Percentiles rank a stretch among this genome's conserved stretches.
Evolutionary conservation across 2,888 invertebrate species (phyloP).

Genomic region (Abrostola tripartita): DNA sequence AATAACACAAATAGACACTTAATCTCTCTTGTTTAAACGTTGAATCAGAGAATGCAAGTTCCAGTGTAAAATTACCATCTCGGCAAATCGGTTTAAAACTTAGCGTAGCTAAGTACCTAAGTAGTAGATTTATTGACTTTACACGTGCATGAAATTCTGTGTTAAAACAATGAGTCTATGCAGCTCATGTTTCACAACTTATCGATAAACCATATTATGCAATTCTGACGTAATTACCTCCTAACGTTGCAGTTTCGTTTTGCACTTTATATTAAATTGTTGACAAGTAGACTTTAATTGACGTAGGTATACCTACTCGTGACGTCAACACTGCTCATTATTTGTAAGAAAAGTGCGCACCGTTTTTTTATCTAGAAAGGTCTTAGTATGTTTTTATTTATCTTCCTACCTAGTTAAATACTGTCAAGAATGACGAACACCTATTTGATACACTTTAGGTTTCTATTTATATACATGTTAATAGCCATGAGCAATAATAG

Average conservation of each 20-base stretch:
- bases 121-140: constrained; percentile 36
- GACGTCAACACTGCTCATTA: constrained; percentile 45
- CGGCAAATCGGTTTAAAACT: constrained; percentile 13
- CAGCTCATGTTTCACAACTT: constrained; percentile 56
- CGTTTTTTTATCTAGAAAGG: constrained; percentile 29
- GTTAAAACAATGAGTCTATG: constrained; percentile 51
- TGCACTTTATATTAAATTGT: constrained; percentile 24
- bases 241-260: constrained; percentile 33
- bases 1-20: constrained; percentile 27
- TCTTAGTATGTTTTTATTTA: constrained; percentile 1
- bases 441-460: neutral
- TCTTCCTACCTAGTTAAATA: neutral
- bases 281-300: constrained; percentile 16
- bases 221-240: constrained; percentile 61
- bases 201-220: constrained; percentile 63
- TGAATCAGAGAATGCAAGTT: constrained; percentile 24
- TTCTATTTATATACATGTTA: too few species aligned
- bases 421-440: neutral
- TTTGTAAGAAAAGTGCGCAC: constrained; percentile 24
- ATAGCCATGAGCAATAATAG: too few species aligned
- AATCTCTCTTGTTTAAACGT: constrained; percentile 27
- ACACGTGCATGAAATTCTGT: constrained; percentile 55
- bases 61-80: constrained; percentile 14
- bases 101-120: constrained; percentile 7
- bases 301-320: constrained; percentile 11